Percentiles rank a stretch among this genome's conserved stretches.
Conservation (phyloP, 2,888 invertebrate genomes). For the Lamproptera curius region DNA sequence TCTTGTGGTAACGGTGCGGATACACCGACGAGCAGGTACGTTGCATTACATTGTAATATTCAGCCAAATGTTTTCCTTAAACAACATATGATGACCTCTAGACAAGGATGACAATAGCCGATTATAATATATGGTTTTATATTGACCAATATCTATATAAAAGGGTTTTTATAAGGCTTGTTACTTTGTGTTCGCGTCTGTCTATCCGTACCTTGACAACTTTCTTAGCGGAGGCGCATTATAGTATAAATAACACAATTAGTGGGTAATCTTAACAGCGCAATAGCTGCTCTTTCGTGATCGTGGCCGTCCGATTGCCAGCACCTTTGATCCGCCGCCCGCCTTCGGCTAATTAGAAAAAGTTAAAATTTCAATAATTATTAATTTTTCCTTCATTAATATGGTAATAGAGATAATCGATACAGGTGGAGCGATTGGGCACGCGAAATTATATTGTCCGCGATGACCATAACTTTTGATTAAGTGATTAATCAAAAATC, state of each 20-base stretch:
- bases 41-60: no score
- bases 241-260: conserved; percentile 38
- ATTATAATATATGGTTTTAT: no score
- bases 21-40: no score
- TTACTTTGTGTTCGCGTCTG: no score
- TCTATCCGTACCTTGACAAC: no score
- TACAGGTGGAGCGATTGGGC: conserved; percentile 43
- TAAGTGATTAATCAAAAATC: conserved; percentile 33
- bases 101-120: no score
- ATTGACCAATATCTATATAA: no score
- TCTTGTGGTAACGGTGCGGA: conserved; percentile 7
- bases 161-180: no score
- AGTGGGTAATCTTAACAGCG: conserved; percentile 30
- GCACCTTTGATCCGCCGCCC: conserved; percentile 42
- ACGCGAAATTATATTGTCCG: conserved; percentile 42
- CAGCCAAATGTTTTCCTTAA: no score
- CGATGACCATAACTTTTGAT: conserved; percentile 46
- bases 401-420: conserved; percentile 52
- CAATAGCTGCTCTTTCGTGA: conserved; percentile 27
- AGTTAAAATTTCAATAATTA: conserved; percentile 41
- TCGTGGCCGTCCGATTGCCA: conserved; percentile 16
- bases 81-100: no score
- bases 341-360: conserved; percentile 55
- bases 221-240: conserved; percentile 19
- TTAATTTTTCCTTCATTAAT: conserved; percentile 43